Evolutionary conservation across 1,140 invertebrate species (phyloP).

Genomic region (Mycetomoellerius zeteki): DNA sequence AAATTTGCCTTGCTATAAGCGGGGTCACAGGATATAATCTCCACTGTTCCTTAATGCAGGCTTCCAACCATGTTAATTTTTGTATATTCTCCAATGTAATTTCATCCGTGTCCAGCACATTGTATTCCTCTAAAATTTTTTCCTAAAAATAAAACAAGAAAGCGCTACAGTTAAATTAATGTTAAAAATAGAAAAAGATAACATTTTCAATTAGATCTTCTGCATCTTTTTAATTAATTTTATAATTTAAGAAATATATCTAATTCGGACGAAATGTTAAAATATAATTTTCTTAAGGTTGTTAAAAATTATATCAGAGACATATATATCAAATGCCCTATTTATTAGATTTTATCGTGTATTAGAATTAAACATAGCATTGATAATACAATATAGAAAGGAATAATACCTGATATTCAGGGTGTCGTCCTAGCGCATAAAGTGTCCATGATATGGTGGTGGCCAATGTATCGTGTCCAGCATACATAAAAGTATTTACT

Average conservation of each 20-base stretch:
- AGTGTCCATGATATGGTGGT: constrained; percentile 88
- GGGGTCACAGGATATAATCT: constrained; percentile 88
- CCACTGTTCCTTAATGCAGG: constrained; percentile 86
- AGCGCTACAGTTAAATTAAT: neutral
- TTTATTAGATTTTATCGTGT: no score
- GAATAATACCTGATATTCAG: constrained; percentile 84
- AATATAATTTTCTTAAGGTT: neutral
- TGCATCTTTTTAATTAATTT: neutral
- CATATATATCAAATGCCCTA: no score
- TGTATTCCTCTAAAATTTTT: constrained; percentile 87
- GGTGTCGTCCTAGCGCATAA: constrained; percentile 86
- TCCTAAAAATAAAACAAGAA: constrained; percentile 80
- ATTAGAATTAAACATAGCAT: no score
- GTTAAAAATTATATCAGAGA: neutral
- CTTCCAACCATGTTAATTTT: constrained; percentile 87
- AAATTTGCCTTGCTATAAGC: constrained; percentile 86
- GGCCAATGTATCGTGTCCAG: constrained; percentile 89
- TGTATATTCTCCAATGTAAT: constrained; percentile 85
- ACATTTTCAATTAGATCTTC: neutral
- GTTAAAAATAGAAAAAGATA: neutral
- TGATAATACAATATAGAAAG: neutral
- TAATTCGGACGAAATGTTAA: neutral
- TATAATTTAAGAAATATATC: neutral
- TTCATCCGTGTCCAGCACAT: constrained; percentile 81
- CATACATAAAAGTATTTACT: constrained; percentile 91